Percentiles rank a stretch among this genome's conserved stretches.
Evolutionary conservation across 2,888 invertebrate genomes (phyloP).

Genomic region (Helleia helle): DNA sequence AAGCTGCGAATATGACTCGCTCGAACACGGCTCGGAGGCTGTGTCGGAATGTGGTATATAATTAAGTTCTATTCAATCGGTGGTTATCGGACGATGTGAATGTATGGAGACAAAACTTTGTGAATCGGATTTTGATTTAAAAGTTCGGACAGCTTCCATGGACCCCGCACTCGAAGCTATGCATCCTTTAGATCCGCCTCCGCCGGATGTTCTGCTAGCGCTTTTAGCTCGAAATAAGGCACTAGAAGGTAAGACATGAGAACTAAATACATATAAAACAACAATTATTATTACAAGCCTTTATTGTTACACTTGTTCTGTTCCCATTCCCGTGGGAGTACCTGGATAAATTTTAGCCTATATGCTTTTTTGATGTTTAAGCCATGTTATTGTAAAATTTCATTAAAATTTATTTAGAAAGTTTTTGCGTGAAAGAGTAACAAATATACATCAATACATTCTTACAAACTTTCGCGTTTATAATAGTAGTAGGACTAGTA

Average conservation of each 20-base stretch:
- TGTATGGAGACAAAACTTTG: constrained; percentile 46
- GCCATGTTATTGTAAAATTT: no score
- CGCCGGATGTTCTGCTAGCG: constrained; percentile 89
- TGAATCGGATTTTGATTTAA: constrained; percentile 42
- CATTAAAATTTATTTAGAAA: no score
- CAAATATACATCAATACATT: no score
- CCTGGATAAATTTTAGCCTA: no score
- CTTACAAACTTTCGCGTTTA: no score
- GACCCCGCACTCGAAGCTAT: constrained; percentile 47
- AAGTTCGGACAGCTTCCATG: constrained; percentile 38
- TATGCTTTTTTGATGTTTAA: no score
- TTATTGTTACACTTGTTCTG: no score
- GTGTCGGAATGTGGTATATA: constrained; percentile 39
- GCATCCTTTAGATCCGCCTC: constrained; percentile 74
- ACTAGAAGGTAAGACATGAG: constrained; percentile 82
- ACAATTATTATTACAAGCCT: no score
- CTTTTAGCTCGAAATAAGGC: constrained; percentile 90
- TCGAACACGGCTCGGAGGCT: constrained; percentile 26
- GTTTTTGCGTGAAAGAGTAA: no score
- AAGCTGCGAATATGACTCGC: constrained; percentile 36
- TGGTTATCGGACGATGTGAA: constrained; percentile 36
- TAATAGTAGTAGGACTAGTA: no score
- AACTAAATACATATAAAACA: neutral
- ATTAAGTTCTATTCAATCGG: constrained; percentile 32
- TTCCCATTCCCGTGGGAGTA: no score